Base-by-base conservation (phyloP, 1,140 invertebrate genomes). In the Achroia grisella region DNA sequence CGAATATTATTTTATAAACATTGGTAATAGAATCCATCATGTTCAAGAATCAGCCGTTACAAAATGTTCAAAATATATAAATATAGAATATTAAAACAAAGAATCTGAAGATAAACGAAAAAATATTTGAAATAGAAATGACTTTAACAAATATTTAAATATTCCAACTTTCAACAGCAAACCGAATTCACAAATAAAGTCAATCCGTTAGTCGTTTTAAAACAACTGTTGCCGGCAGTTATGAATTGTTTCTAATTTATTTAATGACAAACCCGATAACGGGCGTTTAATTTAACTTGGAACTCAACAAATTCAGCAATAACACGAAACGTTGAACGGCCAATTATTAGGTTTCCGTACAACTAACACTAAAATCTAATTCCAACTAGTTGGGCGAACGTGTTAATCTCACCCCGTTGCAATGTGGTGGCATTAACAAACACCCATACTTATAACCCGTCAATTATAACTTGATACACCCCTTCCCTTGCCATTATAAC, bases 181-280 rank as follows among this genome's bases (percentile, higher is more conserved):
- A 23, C 17, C 17, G 6, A 37, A 37, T 10, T 12, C 35, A 12
- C 32, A 12, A 34, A 15, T 15, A 17, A n/a, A 37, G 13, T 17
- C 39, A 40, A n/a, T 8, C 27, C 27, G 27, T 30, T 30, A 39
- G 15, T 39, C 36, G 23, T 40, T 40, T 40, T 40, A 39, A 47
- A 39, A 48, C 37, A 48, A 41, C 45, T 48, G 39, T 48, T 41
- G 35, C 44, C 39, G 49, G 57, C 49, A 45, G 43, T 49, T 37
- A 61, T 47, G 56, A 61, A 61, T 56, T 61, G 52, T 40, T 50
- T 37, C 36, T 53, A 52, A 56, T 62, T 56, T 53, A 50, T 62
- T 62, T 51, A 40, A 50, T 45, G 45, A 43, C 47, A 44, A 51
- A 50, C 44, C 49, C 33, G 49, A 60, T 52, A 56, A 49, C 40